These are phyloP conservation scores for Chroicocephalus ridibundus DNA, from an alignment of 2,113 vertebrate genomes.

Conservation along the genomic window DNA sequence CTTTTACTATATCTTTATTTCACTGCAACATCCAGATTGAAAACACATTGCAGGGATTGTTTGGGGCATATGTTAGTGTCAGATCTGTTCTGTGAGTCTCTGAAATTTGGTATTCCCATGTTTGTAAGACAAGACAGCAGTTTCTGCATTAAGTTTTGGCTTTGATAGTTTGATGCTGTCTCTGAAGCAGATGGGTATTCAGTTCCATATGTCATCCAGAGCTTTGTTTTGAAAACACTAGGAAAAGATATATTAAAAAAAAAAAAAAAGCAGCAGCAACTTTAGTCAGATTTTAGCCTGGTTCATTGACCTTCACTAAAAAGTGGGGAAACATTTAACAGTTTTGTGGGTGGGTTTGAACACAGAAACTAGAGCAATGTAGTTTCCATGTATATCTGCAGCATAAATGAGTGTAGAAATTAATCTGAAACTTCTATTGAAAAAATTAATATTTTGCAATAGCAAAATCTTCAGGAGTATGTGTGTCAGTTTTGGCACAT, in stretches of 20 bases:
- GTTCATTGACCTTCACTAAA: neutral
- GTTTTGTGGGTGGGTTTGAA: neutral
- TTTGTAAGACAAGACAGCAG: conserved; percentile 40
- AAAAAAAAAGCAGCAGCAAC: neutral
- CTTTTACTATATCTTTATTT: neutral
- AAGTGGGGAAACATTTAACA: neutral
- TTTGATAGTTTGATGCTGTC: conserved; percentile 20
- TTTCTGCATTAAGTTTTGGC: conserved; percentile 26
- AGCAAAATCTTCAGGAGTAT: neutral
- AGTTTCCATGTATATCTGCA: neutral
- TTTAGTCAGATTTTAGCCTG: neutral
- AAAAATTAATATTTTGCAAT: neutral
- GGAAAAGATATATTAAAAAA: neutral
- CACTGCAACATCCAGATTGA: neutral
- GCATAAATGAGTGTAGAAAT: neutral
- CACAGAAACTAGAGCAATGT: neutral
- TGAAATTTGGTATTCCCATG: conserved; percentile 42
- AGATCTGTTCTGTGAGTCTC: neutral
- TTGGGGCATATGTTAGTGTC: neutral
- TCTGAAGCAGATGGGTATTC: conserved; percentile 23
- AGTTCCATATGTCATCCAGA: conserved; percentile 15
- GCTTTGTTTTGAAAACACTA: conserved; percentile 11
- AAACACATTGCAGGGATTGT: neutral
- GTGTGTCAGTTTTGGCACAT: neutral
- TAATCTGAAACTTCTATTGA: neutral